These are phyloP conservation scores for Pachymerium ferrugineum DNA, from an alignment of 2,888 invertebrate species.

Conservation along the genomic window DNA sequence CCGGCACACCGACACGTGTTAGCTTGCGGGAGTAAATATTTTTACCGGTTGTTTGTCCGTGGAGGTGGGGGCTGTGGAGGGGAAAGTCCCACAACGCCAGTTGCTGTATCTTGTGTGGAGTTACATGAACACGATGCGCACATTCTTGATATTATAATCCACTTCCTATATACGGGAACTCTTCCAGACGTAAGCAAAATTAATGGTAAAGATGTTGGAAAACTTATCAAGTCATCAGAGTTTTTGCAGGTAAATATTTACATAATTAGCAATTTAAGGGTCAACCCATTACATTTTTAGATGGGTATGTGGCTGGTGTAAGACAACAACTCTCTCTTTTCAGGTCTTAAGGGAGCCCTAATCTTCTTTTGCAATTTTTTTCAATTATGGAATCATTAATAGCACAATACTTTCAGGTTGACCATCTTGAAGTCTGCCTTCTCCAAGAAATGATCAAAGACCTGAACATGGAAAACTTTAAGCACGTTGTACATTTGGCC, in stretches of 20 bases:
- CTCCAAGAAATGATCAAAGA: neutral
- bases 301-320: too few species aligned
- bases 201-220: neutral
- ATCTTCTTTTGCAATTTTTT: too few species aligned
- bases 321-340: neutral
- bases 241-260: conserved; percentile 1
- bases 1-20: neutral
- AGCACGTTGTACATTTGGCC: neutral
- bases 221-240: neutral
- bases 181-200: neutral
- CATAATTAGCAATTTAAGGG: too few species aligned
- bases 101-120: neutral
- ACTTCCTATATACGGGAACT: neutral
- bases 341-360: too few species aligned
- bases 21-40: neutral
- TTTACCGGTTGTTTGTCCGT: neutral
- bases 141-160: neutral
- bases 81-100: neutral
- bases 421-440: neutral
- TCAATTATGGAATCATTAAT: too few species aligned
- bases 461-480: neutral
- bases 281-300: too few species aligned
- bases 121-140: neutral
- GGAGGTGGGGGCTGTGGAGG: neutral
- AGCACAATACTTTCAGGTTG: too few species aligned